Evolutionary conservation across 92 coral and sea anemone species (phyloP).

Genomic region (Zoanthus sansibaricus): DNA sequence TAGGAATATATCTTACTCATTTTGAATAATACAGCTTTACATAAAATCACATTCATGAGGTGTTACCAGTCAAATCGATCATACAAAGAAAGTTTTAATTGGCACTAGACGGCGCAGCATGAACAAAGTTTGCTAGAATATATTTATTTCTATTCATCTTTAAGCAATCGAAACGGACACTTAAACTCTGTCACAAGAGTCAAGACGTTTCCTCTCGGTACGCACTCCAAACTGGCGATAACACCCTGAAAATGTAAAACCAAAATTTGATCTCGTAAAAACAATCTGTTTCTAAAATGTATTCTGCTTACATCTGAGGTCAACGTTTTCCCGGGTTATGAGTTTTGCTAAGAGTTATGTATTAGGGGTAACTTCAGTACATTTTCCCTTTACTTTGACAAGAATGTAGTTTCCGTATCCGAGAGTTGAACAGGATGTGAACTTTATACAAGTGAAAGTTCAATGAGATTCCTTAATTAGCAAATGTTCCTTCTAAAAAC

Average conservation of each 20-base stretch:
- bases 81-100: slow-evolving; percentile 48
- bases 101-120: slow-evolving; percentile 23
- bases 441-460: neutral
- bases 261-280: too few species aligned
- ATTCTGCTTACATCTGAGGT: neutral
- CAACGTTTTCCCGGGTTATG: neutral
- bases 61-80: slow-evolving; percentile 31
- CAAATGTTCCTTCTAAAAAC: slow-evolving; percentile 15
- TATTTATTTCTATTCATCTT: slow-evolving; percentile 10
- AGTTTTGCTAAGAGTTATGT: neutral
- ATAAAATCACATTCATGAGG: neutral
- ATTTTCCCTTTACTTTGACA: neutral
- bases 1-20: neutral
- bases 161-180: neutral
- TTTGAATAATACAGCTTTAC: slow-evolving; percentile 17
- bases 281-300: neutral
- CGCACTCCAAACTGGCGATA: too few species aligned
- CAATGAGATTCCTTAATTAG: slow-evolving; percentile 14
- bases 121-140: neutral
- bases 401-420: neutral
- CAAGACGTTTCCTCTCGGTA: neutral
- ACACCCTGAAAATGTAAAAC: too few species aligned
- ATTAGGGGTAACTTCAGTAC: neutral
- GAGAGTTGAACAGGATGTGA: neutral
- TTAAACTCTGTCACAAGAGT: neutral